Evolutionary conservation across 2,797 vertebrate genomes (phyloP).

Genomic region (Spea hammondii): DNA sequence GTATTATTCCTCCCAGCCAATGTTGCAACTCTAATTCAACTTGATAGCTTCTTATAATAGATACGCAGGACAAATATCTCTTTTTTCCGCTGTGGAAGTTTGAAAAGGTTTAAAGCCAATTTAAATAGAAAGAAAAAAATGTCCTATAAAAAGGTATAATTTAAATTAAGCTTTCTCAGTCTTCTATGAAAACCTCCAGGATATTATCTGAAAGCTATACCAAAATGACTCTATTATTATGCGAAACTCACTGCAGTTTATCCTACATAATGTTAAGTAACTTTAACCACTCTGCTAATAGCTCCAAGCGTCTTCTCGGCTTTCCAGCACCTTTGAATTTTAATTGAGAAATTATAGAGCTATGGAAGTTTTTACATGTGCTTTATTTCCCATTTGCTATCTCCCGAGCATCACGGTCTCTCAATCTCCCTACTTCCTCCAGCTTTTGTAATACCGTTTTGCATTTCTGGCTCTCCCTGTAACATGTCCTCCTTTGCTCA

Average conservation of each 20-base stretch:
- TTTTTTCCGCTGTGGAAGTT: neutral
- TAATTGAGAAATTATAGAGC: constrained; percentile 53
- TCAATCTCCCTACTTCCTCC: constrained; percentile 24
- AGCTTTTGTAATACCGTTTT: constrained; percentile 13
- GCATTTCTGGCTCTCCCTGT: constrained; percentile 6
- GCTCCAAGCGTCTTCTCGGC: constrained; percentile 43
- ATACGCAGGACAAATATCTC: neutral
- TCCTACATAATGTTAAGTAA: constrained; percentile 51
- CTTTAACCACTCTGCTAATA: constrained; percentile 52
- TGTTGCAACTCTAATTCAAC: neutral
- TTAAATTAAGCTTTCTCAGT: constrained; percentile 32
- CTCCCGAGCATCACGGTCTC: constrained; percentile 26
- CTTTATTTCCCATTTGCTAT: constrained; percentile 49
- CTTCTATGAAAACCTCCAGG: constrained; percentile 40
- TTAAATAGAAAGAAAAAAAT: constrained; percentile 27
- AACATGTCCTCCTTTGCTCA: constrained; percentile 10
- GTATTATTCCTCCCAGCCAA: neutral
- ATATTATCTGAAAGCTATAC: constrained; percentile 50
- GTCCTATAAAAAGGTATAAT: constrained; percentile 16
- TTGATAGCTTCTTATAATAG: constrained; percentile 2
- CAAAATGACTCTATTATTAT: constrained; percentile 50
- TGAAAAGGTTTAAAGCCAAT: constrained; percentile 17
- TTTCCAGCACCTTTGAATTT: constrained; percentile 52
- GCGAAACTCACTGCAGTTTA: constrained; percentile 42
- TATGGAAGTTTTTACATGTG: constrained; percentile 42